Percentiles rank a stretch among this genome's conserved stretches.
These are phyloP conservation scores for Recurvirostra avosetta DNA, from an alignment of 2,113 vertebrate species.

Conservation along the genomic window DNA sequence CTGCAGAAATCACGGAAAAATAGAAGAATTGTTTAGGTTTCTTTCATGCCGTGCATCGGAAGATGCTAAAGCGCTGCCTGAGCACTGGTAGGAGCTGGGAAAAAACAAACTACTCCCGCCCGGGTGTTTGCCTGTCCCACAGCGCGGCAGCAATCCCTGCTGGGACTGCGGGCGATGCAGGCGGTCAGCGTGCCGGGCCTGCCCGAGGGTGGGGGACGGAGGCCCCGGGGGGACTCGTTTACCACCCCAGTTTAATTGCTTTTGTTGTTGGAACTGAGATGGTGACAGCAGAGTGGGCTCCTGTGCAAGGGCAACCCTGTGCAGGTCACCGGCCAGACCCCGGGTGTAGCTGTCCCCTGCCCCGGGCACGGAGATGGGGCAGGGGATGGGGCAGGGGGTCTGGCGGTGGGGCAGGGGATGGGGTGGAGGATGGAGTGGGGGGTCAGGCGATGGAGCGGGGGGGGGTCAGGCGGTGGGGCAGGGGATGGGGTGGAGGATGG, in stretches of 20 bases:
- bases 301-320: background rate
- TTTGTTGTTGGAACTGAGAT: background rate
- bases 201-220: fast-evolving
- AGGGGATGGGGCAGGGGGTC: no score
- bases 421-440: no score
- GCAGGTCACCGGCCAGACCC: no score
- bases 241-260: background rate
- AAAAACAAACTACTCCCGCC: background rate
- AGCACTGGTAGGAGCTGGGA: background rate
- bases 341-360: background rate
- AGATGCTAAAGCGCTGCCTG: background rate
- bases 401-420: no score
- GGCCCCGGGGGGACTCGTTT: fast-evolving
- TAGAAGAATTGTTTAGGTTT: background rate
- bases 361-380: background rate
- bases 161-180: fast-evolving
- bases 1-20: background rate
- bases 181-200: fast-evolving
- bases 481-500: background rate
- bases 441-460: no score
- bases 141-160: background rate
- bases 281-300: background rate
- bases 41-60: background rate
- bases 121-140: background rate
- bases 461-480: background rate